A percentile compares a stretch with the other conserved stretches of the same genome.
Evolutionary conservation across 2,113 vertebrate genomes (phyloP).

Genomic region (Zonotrichia leucophrys): DNA sequence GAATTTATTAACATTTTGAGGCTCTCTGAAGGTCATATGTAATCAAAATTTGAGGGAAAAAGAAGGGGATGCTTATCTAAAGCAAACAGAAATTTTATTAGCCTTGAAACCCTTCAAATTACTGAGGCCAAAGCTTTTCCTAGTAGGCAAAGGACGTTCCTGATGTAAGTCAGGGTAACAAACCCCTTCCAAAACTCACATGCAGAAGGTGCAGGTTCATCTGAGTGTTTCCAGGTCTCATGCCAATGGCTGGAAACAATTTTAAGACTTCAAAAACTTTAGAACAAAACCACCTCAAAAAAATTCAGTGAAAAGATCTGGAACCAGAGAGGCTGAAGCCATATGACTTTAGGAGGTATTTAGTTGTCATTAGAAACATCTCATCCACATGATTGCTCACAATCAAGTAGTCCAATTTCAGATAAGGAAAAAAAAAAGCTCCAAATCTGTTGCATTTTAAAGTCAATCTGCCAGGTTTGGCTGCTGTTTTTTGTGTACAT

Average conservation of each 20-base stretch:
- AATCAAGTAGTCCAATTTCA: neutral
- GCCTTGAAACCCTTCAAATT: neutral
- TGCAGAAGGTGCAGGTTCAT: neutral
- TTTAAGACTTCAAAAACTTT: neutral
- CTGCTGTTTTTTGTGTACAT: neutral
- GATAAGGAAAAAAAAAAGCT: neutral
- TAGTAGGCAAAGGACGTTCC: neutral
- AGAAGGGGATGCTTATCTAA: neutral
- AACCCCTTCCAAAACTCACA: neutral
- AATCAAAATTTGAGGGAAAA: neutral
- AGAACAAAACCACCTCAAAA: neutral
- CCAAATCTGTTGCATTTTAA: neutral
- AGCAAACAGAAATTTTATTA: neutral
- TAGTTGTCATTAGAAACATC: neutral
- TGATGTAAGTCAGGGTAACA: neutral
- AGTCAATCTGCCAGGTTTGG: neutral
- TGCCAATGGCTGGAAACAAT: neutral
- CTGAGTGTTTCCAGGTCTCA: neutral
- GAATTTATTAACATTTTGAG: constrained; percentile 15
- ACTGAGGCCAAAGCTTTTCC: neutral
- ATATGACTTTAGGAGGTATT: neutral
- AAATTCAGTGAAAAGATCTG: neutral
- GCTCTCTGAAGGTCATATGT: neutral
- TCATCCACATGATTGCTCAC: neutral
- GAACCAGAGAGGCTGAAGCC: neutral